Conservation (phyloP, 1,140 invertebrate genomes). For the Nephotettix cincticeps region DNA sequence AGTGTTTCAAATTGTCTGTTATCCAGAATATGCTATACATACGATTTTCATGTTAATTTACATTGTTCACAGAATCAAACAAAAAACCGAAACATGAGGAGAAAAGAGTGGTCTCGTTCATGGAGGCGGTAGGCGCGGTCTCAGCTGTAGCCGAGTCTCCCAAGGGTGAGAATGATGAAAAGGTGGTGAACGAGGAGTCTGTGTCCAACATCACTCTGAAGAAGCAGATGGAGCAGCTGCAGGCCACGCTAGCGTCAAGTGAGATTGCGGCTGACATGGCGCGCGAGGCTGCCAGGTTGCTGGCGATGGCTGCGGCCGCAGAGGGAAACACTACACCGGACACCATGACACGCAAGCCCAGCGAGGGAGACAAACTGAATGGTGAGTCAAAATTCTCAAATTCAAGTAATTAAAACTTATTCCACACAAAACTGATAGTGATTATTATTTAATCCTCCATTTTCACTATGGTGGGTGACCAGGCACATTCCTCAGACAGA, state of each 20-base stretch:
- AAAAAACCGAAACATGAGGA: too few relatives aligned
- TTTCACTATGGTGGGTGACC: too few relatives aligned
- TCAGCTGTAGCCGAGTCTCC: too few relatives aligned
- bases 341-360: too few relatives aligned
- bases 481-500: too few relatives aligned
- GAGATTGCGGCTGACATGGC: background rate
- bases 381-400: background rate
- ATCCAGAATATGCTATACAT: background rate
- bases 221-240: background rate
- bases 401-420: background rate
- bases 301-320: background rate
- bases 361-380: background rate
- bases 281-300: background rate
- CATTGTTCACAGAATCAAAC: too few relatives aligned
- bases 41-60: background rate
- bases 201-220: background rate
- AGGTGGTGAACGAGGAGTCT: background rate
- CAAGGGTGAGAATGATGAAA: too few relatives aligned
- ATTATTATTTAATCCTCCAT: background rate
- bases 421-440: background rate
- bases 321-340: too few relatives aligned
- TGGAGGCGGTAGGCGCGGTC: too few relatives aligned
- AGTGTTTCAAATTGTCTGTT: background rate
- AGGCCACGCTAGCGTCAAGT: background rate
- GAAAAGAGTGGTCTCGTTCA: too few relatives aligned